Percentiles rank a stretch among this genome's conserved stretches.
Evolutionary conservation across 1,140 invertebrate genomes (phyloP).

Genomic region (Saccostrea cuccullata): DNA sequence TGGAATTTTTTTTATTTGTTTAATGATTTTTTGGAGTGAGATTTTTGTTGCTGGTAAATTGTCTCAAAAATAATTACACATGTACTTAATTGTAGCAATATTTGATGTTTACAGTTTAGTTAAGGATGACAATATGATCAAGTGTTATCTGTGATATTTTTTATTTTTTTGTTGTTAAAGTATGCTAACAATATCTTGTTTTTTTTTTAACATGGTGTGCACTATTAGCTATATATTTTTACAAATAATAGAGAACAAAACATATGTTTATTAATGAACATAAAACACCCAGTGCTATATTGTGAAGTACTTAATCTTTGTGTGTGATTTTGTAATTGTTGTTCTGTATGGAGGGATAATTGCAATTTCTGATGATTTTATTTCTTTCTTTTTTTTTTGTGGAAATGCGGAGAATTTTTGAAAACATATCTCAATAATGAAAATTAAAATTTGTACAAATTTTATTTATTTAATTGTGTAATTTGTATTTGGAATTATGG

Average conservation of each 20-base stretch:
- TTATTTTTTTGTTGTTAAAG: not conserved
- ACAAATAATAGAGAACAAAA: not conserved
- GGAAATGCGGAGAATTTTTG: no score
- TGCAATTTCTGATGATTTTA: not conserved
- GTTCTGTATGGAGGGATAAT: not conserved
- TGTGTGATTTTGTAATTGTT: not conserved
- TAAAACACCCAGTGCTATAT: not conserved
- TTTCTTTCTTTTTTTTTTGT: not conserved
- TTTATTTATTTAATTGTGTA: no score
- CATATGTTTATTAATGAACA: not conserved
- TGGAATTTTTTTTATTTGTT: no score
- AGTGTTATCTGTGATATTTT: not conserved
- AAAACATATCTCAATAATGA: no score
- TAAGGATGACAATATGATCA: not conserved
- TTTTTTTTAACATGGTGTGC: not conserved
- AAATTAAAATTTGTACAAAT: no score
- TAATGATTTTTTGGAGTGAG: no score
- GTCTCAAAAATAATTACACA: no score
- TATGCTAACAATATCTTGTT: not conserved
- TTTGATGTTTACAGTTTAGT: no score
- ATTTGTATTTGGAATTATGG: no score
- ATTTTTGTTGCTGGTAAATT: no score
- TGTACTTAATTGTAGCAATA: no score
- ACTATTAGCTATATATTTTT: not conserved
- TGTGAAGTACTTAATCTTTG: not conserved